Conservation (phyloP, 2,797 vertebrate species). For the Parauchenoglanis punctatus region DNA sequence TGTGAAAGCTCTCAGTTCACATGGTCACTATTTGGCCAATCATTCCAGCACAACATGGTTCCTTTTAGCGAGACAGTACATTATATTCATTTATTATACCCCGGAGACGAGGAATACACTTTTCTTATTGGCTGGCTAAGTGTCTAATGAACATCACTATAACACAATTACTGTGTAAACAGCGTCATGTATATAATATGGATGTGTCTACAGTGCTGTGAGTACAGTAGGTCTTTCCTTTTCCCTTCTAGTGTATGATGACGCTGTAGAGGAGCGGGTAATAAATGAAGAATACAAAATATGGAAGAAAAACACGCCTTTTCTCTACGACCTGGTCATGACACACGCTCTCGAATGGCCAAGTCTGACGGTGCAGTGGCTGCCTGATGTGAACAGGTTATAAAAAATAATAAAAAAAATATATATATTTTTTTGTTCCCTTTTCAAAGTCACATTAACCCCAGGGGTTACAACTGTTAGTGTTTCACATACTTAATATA, state of each 20-base stretch:
- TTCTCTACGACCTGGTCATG: constrained; percentile 85
- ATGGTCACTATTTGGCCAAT: too few species aligned
- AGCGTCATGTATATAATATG: background rate
- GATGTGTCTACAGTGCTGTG: background rate
- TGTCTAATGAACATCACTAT: background rate
- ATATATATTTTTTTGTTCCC: too few species aligned
- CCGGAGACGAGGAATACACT: too few species aligned
- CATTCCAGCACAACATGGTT: too few species aligned
- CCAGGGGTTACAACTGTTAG: background rate
- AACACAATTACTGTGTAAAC: background rate
- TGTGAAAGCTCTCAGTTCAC: too few species aligned
- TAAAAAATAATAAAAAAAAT: background rate
- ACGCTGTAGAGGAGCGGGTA: constrained; percentile 83
- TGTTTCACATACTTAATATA: background rate
- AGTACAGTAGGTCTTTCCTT: background rate
- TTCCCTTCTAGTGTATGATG: constrained; percentile 75
- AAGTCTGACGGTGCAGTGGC: constrained; percentile 85
- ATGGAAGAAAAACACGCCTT: constrained; percentile 87
- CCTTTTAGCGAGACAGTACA: too few species aligned
- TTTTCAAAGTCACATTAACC: background rate
- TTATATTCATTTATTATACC: too few species aligned
- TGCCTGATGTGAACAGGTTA: constrained; percentile 84
- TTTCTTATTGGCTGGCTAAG: too few species aligned
- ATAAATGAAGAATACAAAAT: constrained; percentile 88
- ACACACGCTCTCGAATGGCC: constrained; percentile 86